A percentile compares a stretch with the other conserved stretches of the same genome.
Evolutionary conservation across 2,888 invertebrate species (phyloP).

Genomic region (Leptinotarsa tumamoca): DNA sequence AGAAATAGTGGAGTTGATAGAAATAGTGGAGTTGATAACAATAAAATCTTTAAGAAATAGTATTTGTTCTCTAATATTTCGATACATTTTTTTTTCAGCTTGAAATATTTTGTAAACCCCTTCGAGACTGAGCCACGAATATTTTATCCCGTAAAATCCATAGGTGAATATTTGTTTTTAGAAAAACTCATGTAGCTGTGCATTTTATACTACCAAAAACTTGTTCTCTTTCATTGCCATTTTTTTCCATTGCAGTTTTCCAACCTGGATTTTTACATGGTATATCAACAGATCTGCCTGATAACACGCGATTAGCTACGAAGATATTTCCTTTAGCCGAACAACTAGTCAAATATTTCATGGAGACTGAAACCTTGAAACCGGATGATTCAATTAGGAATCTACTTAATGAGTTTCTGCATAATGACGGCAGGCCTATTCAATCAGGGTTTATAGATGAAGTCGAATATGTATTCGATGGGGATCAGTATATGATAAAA

Average conservation of each 20-base stretch:
- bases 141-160: slow-evolving; percentile 22
- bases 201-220: too few species aligned
- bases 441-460: neutral
- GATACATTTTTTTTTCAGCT: slow-evolving; percentile 29
- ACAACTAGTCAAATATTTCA: slow-evolving; percentile 21
- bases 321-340: slow-evolving; percentile 24
- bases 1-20: too few species aligned
- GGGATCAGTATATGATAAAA: neutral
- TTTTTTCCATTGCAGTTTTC: slow-evolving; percentile 24
- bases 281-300: slow-evolving; percentile 23
- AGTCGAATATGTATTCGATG: slow-evolving; percentile 1
- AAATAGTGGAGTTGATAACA: too few species aligned
- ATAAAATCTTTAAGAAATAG: too few species aligned
- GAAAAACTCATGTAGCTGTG: too few species aligned
- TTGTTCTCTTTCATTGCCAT: neutral
- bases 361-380: neutral
- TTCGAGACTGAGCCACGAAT: slow-evolving; percentile 31
- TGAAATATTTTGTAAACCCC: slow-evolving; percentile 32
- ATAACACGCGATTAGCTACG: slow-evolving; percentile 26
- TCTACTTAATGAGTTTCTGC: neutral
- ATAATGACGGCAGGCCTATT: neutral
- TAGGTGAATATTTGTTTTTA: slow-evolving; percentile 21
- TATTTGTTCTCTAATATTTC: too few species aligned
- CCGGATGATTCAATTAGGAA: neutral
- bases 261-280: slow-evolving; percentile 34